Conservation (phyloP, 2,797 vertebrate genomes). For the Numenius phaeopus region DNA sequence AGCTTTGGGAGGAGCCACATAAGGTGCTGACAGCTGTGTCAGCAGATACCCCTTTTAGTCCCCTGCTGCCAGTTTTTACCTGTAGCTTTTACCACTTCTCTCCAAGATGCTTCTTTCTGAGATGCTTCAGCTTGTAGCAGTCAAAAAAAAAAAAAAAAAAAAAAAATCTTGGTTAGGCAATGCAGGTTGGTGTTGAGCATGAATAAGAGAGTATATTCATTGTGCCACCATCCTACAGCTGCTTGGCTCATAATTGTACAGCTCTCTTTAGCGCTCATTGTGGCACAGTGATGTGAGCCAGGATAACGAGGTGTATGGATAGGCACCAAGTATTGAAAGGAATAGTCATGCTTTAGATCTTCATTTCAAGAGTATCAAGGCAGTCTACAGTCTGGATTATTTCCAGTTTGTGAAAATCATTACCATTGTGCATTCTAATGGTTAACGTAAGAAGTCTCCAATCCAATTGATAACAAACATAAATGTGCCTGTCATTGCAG, state of each 20-base stretch:
- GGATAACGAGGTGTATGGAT: neutral
- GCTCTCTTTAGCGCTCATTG: neutral
- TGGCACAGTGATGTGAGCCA: neutral
- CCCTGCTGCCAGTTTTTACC: neutral
- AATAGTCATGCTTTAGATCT: neutral
- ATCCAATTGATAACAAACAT: fast-evolving
- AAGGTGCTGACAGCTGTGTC: neutral
- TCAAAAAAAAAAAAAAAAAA: neutral
- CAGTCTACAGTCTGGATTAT: neutral
- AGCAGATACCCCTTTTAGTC: neutral
- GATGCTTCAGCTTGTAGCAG: neutral
- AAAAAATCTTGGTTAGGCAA: neutral
- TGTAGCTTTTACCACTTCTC: neutral
- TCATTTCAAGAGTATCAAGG: neutral
- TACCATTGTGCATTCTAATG: neutral
- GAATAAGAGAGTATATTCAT: neutral
- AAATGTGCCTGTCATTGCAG: neutral
- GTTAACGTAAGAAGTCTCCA: neutral
- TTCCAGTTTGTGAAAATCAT: neutral
- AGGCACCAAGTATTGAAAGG: neutral
- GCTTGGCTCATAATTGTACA: neutral
- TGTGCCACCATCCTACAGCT: neutral
- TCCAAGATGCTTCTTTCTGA: neutral
- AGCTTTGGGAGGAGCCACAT: neutral
- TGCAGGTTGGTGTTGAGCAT: neutral